Evolutionary conservation across 2,113 vertebrate species (phyloP).

Genomic region (Sceloporus undulatus): DNA sequence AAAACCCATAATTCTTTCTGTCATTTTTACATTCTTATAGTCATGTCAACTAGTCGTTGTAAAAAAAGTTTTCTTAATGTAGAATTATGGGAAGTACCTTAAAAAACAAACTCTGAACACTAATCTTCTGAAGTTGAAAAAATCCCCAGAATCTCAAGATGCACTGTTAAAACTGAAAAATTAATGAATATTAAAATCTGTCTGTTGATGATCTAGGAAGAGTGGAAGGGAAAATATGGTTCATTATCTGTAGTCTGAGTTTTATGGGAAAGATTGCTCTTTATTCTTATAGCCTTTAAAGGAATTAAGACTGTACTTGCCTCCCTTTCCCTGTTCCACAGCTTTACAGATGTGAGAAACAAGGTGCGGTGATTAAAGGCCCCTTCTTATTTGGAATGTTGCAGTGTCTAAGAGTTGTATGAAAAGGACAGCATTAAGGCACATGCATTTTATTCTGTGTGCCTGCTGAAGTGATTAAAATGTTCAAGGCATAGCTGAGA

Average conservation of each 20-base stretch:
- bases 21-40: conserved; percentile 72
- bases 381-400: conserved; percentile 57
- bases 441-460: conserved; percentile 58
- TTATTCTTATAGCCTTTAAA: conserved; percentile 66
- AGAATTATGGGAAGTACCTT: conserved; percentile 66
- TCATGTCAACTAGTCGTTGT: conserved; percentile 66
- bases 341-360: conserved; percentile 47
- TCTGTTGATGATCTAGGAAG: conserved; percentile 72
- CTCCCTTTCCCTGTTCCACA: conserved; percentile 34
- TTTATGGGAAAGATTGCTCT: conserved; percentile 49
- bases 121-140: conserved; percentile 79
- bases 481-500: conserved; percentile 71
- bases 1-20: conserved; percentile 65
- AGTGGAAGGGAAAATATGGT: conserved; percentile 60
- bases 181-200: conserved; percentile 82
- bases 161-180: conserved; percentile 70
- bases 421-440: conserved; percentile 47
- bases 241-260: conserved; percentile 65
- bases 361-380: conserved; percentile 36
- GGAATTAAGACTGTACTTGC: conserved; percentile 52
- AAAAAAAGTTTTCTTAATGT: conserved; percentile 67
- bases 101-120: conserved; percentile 72
- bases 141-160: conserved; percentile 68
- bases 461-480: conserved; percentile 79
- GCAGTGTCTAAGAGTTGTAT: conserved; percentile 62